Evolutionary conservation across 35 echinoderm and acorn worm species (phyloP).

Genomic region (Nesometra sesokonis): DNA sequence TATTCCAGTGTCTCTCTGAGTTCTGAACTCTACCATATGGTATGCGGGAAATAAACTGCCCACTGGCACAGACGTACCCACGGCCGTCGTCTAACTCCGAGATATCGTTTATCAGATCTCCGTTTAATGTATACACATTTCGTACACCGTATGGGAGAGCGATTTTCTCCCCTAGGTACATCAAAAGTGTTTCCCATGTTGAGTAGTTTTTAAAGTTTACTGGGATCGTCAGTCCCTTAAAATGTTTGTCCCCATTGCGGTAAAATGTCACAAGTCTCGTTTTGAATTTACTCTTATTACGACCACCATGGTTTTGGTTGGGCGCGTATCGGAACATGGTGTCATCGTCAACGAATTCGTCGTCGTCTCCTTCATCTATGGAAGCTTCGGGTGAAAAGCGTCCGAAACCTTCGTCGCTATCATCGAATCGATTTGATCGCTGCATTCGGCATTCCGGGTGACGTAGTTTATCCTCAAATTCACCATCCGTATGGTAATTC

Average conservation of each 20-base stretch:
- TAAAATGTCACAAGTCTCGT: slow-evolving; percentile 84
- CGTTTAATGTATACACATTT: slow-evolving; percentile 56
- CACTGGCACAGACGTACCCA: slow-evolving; percentile 87
- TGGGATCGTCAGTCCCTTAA: slow-evolving; percentile 58
- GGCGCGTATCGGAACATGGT: slow-evolving; percentile 48
- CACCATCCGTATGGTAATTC: too few relatives aligned
- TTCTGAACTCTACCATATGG: slow-evolving; percentile 64
- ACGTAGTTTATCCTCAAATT: background rate
- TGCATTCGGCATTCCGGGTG: background rate
- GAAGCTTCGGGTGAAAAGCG: background rate
- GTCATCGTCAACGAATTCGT: slow-evolving; percentile 31
- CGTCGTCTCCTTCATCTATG: slow-evolving; percentile 12
- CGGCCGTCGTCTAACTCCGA: slow-evolving; percentile 68
- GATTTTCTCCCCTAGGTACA: slow-evolving; percentile 59
- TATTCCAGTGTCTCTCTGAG: slow-evolving; percentile 52
- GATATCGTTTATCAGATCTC: slow-evolving; percentile 25
- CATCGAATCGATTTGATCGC: background rate
- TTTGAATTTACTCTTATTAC: slow-evolving; percentile 38
- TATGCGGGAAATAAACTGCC: slow-evolving; percentile 48
- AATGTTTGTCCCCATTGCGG: slow-evolving; percentile 93
- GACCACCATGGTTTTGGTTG: background rate
- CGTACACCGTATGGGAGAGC: slow-evolving; percentile 73
- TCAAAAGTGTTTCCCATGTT: slow-evolving; percentile 64
- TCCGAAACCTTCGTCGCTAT: background rate
- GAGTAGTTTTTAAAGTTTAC: slow-evolving; percentile 51